Percentiles rank a stretch among this genome's conserved stretches.
phyloP scores from a whole-genome alignment of 2,113 vertebrate species.

The Nyctereutes procyonoides region DNA sequence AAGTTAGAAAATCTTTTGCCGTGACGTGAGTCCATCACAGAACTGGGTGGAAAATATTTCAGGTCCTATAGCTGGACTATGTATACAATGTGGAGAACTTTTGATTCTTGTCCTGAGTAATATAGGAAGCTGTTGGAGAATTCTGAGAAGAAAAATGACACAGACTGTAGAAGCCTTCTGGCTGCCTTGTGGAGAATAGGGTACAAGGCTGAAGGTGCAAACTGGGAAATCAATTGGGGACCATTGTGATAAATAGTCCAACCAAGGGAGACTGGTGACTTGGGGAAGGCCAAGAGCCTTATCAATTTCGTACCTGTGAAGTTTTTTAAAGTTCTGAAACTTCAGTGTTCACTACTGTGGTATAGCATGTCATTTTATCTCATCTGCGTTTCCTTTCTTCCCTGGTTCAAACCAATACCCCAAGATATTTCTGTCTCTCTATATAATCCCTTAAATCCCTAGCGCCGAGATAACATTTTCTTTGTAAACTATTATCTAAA shows the following conservation, averaged over 20 bases:
- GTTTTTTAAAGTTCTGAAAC: not conserved
- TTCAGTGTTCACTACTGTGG: not conserved
- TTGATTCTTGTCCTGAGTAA: not conserved
- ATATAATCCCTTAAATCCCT: not conserved
- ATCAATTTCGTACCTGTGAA: not conserved
- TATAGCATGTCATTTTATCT: not conserved
- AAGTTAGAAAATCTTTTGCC: not conserved
- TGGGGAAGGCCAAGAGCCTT: not conserved
- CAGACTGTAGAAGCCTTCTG: not conserved
- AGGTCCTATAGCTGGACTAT: not conserved
- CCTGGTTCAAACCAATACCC: not conserved
- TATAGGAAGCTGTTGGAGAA: not conserved
- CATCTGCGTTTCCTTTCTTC: not conserved
- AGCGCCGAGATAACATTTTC: not conserved
- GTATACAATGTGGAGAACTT: not conserved
- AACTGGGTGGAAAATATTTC: not conserved
- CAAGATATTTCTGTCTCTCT: not conserved
- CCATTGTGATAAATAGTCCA: not conserved
- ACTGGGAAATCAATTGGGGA: not conserved
- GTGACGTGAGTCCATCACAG: not conserved
- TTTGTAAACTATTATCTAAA: not conserved
- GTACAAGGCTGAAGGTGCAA: not conserved
- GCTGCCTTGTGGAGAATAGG: not conserved
- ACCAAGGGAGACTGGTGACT: not conserved
- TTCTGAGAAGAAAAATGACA: not conserved